Conservation (phyloP, 2,797 vertebrate species). For the Octomys mimax region DNA sequence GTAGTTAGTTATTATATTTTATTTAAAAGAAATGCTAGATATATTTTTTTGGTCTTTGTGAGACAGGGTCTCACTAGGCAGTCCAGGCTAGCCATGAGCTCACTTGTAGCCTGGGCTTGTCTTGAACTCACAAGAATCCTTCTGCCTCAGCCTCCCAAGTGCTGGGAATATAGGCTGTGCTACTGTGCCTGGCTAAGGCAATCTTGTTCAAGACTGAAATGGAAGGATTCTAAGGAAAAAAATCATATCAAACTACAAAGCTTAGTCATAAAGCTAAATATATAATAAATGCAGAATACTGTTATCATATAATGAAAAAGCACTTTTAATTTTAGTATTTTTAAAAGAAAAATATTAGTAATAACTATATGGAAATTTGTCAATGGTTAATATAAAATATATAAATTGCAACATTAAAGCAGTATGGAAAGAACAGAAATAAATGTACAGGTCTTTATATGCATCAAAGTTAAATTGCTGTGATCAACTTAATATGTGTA, state of each 20-base stretch:
- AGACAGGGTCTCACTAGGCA: too few relatives aligned
- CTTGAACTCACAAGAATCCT: too few relatives aligned
- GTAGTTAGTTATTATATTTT: not conserved
- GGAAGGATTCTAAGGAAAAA: not conserved
- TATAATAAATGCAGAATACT: not conserved
- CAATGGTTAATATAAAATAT: slow-evolving; percentile 23
- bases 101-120: too few relatives aligned
- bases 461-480: not conserved
- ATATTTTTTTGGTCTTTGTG: too few relatives aligned
- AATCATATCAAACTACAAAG: not conserved
- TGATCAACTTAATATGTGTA: not conserved
- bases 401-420: not conserved
- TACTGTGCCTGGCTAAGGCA: not conserved
- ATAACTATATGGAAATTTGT: not conserved
- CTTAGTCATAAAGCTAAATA: not conserved
- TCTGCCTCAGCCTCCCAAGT: too few relatives aligned
- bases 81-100: too few relatives aligned
- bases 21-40: not conserved
- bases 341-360: not conserved
- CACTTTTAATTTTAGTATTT: slow-evolving; percentile 15
- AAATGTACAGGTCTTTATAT: not conserved
- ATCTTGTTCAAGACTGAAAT: not conserved
- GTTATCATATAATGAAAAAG: not conserved
- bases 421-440: not conserved
- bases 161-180: too few relatives aligned